Evolutionary conservation across 1,140 invertebrate genomes (phyloP).

Genomic region (Drosophila novamexicana): DNA sequence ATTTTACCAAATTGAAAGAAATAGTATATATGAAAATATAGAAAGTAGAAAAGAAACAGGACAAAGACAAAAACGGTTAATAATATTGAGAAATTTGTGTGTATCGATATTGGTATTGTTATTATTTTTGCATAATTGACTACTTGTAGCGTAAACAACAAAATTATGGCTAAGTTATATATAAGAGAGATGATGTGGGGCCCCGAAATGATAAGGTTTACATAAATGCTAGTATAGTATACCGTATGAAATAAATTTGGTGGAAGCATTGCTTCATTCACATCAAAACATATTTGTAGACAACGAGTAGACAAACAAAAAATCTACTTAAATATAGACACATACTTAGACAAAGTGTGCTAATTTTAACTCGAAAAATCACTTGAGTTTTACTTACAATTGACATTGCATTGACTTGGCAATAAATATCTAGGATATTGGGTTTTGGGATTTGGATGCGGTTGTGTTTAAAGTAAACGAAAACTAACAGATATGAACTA

Average conservation of each 20-base stretch:
- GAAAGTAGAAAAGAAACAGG: slow-evolving; percentile 73
- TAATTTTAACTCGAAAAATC: slow-evolving; percentile 58
- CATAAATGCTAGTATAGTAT: too few relatives aligned
- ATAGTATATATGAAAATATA: slow-evolving; percentile 48
- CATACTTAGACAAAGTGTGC: slow-evolving; percentile 31
- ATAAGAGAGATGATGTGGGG: slow-evolving; percentile 1
- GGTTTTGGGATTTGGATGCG: neutral
- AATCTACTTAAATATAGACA: slow-evolving; percentile 10
- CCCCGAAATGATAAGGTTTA: neutral
- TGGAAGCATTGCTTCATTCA: slow-evolving; percentile 6
- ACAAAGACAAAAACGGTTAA: slow-evolving; percentile 74
- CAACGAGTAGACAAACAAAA: slow-evolving; percentile 43
- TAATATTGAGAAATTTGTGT: slow-evolving; percentile 36
- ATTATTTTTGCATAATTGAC: slow-evolving; percentile 61
- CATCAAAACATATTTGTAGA: slow-evolving; percentile 3
- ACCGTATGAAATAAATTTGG: neutral
- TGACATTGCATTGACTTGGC: slow-evolving; percentile 67
- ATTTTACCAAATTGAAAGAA: slow-evolving; percentile 28
- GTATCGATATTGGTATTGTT: slow-evolving; percentile 20
- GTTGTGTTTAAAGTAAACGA: slow-evolving; percentile 1
- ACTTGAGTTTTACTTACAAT: slow-evolving; percentile 70
- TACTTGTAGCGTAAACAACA: slow-evolving; percentile 74
- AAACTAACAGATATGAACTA: slow-evolving; percentile 9
- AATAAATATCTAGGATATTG: neutral
- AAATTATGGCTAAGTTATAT: slow-evolving; percentile 12